phyloP scores from a whole-genome alignment of 1,140 invertebrate species.

The Hyles euphorbiae region DNA sequence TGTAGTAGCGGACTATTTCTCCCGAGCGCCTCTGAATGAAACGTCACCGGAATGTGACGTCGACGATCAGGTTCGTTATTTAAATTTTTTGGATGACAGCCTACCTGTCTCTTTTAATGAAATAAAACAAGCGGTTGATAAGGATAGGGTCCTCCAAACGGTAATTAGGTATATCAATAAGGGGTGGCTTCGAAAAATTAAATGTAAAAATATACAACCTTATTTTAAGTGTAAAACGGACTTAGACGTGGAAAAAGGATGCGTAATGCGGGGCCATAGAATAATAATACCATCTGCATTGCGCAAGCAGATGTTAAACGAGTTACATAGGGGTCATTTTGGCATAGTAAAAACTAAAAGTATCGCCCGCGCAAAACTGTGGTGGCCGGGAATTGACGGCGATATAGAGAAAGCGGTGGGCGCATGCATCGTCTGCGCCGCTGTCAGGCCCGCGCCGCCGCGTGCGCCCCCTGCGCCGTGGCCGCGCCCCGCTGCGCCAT shows the following conservation, averaged over 20 bases:
- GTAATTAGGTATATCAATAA: constrained; percentile 27
- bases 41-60: too few relatives aligned
- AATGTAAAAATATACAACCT: constrained; percentile 23
- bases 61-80: too few relatives aligned
- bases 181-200: constrained; percentile 34
- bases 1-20: too few relatives aligned
- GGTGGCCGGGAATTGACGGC: constrained; percentile 7
- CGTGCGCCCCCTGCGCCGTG: constrained; percentile 21
- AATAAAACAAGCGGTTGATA: constrained; percentile 1
- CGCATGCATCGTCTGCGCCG: constrained; percentile 4
- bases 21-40: too few relatives aligned
- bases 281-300: constrained; percentile 27
- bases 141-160: constrained; percentile 17
- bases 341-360: constrained; percentile 32
- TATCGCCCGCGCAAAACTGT: constrained; percentile 16
- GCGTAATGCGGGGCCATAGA: constrained; percentile 28
- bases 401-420: too few relatives aligned
- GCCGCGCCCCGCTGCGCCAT: constrained; percentile 17
- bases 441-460: constrained; percentile 14
- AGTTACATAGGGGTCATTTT: constrained; percentile 25
- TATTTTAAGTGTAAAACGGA: constrained; percentile 33
- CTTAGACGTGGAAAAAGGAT: constrained; percentile 25
- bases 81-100: too few relatives aligned
- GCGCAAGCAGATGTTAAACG: constrained; percentile 19
- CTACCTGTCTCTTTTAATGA: constrained; percentile 8